These are phyloP conservation scores for Drosophila planitibia DNA, from an alignment of 2,888 invertebrate genomes.

Conservation along the genomic window DNA sequence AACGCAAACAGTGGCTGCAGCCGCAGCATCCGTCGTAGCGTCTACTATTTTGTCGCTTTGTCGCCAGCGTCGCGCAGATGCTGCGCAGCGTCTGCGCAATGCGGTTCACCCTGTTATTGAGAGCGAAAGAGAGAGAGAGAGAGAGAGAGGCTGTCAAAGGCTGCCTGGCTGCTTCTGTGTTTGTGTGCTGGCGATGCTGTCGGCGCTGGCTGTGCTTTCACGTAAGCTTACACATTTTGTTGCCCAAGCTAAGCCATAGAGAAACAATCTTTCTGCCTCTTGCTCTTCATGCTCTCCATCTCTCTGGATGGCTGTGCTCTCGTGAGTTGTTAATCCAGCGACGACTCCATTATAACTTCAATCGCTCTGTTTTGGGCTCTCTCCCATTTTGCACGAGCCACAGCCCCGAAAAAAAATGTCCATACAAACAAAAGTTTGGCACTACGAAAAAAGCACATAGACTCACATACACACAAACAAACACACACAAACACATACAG, in stretches of 20 bases:
- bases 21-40: constrained; percentile 32
- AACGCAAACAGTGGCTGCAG: background rate
- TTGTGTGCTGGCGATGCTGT: constrained; percentile 11
- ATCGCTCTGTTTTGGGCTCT: constrained; percentile 44
- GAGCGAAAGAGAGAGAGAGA: constrained; percentile 19
- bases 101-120: constrained; percentile 66
- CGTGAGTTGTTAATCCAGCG: constrained; percentile 55
- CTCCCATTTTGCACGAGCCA: constrained; percentile 67
- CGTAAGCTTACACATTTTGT: constrained; percentile 34
- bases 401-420: constrained; percentile 75
- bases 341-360: constrained; percentile 68
- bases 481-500: background rate
- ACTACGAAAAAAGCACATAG: constrained; percentile 27
- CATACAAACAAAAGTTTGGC: constrained; percentile 40
- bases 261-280: constrained; percentile 7
- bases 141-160: background rate
- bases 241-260: constrained; percentile 68
- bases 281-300: constrained; percentile 10
- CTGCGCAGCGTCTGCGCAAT: constrained; percentile 74
- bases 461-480: constrained; percentile 4
- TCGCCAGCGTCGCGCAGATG: constrained; percentile 54
- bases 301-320: constrained; percentile 22
- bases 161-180: constrained; percentile 8
- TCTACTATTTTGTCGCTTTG: constrained; percentile 49
- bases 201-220: constrained; percentile 21